Evolutionary conservation across 2,797 vertebrate species (phyloP), one percentile per base, ranked within the genome.

Genomic region (Iguana delicatissima): DNA sequence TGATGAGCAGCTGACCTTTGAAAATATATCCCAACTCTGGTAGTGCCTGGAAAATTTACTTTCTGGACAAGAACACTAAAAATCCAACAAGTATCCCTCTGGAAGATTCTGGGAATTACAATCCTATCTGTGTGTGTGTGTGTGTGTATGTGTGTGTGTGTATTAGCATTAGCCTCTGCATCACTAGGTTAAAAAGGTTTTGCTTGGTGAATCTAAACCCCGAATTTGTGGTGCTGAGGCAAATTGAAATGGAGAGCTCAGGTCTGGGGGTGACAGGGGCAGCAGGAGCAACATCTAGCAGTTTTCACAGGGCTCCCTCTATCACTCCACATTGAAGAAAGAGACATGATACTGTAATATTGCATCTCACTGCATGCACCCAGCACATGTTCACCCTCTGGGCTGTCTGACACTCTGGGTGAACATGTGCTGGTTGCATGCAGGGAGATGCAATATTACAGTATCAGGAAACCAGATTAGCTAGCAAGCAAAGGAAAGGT

Each of bases 401-500:
- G 72, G 57, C 62, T 35, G 69, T 35, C 32, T 38, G 57, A 22
- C 62, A 62, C 12, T 38, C 32, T 50, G 72, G 72, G 57, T 62
- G 50, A 90, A 67, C 85, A 29, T 7, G 64, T 42, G 91, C 6
- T 67, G 59, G 59, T 35, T 12, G 46, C 55, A 59, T 12, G 35
- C n/a, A 55, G 24, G 4, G 42, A 46, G 52, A 35, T 18, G 59
- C 67, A 42, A 67, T 35, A 14, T 72, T 42, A 42, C 72, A 38
- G 88, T 72, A 38, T 74, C 50, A 73, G 80, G 80, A 76, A 89
- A 80, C 80, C 55, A 86, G 72, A 76, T 76, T 57, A 81, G 59
- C 82, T 86, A 59, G 62, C 35, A 69, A 26, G 76, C 83, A 42
- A 73, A 79, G 72, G 74, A 73, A 57, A 77, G 46, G 62, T 89